Evolutionary conservation across 2,113 vertebrate genomes (phyloP).

Genomic region (Mionectes macconnelli): DNA sequence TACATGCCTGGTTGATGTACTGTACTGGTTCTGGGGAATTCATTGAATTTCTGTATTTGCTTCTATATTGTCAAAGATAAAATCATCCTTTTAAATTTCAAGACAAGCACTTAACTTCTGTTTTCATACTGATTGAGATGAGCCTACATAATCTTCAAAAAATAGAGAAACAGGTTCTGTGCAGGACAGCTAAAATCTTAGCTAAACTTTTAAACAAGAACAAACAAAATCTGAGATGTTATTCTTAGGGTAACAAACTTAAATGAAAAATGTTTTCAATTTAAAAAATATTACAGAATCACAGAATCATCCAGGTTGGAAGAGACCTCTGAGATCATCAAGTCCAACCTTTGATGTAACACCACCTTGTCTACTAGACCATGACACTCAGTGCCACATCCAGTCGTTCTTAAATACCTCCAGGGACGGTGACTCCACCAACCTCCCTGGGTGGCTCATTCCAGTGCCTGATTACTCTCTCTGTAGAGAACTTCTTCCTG

Average conservation of each 20-base stretch:
- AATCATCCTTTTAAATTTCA: constrained; percentile 4
- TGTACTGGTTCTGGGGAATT: not conserved
- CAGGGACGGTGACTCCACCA: no score
- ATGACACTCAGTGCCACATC: no score
- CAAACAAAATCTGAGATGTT: not conserved
- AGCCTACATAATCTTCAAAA: not conserved
- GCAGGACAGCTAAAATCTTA: not conserved
- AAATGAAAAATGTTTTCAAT: not conserved
- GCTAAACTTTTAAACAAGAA: not conserved
- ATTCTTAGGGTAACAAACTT: not conserved
- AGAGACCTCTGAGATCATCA: no score
- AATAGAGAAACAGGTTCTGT: not conserved
- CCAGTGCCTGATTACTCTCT: no score
- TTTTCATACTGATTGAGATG: not conserved
- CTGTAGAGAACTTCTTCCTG: no score
- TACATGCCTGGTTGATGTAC: not conserved
- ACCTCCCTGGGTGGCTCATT: no score
- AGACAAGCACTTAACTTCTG: not conserved
- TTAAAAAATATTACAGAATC: not conserved
- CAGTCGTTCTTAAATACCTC: no score
- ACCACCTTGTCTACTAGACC: no score
- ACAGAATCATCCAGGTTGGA: no score
- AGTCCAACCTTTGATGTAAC: no score
- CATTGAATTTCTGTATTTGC: not conserved
- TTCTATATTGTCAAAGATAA: not conserved